Conservation (phyloP, 2,113 vertebrate species). For the Daphoenositta chrysoptera region DNA sequence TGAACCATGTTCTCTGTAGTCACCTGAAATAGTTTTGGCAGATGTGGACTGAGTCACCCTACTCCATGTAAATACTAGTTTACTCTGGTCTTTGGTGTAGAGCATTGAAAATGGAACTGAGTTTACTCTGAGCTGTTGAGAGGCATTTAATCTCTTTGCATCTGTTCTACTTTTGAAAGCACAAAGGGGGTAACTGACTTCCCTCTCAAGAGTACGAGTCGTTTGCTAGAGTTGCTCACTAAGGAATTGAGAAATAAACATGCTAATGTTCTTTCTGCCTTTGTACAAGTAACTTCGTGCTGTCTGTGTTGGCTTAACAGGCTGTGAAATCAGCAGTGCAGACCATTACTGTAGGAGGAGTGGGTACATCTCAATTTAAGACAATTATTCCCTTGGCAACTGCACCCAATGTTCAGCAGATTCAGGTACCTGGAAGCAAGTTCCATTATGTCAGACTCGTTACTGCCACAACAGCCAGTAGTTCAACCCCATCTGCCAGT, state of each 20-base stretch:
- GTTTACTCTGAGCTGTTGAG: neutral
- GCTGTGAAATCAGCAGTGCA: slow-evolving; percentile 86
- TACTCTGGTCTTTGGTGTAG: neutral
- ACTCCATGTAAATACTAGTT: neutral
- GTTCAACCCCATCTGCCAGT: slow-evolving; percentile 75
- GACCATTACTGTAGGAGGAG: slow-evolving; percentile 87
- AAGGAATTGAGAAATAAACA: neutral
- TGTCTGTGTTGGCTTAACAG: slow-evolving; percentile 71
- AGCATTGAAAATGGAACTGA: neutral
- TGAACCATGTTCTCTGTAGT: neutral
- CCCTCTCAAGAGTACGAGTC: neutral
- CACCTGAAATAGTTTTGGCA: neutral
- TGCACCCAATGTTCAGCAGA: slow-evolving; percentile 93
- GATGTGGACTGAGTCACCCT: neutral
- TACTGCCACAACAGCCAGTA: slow-evolving; percentile 87
- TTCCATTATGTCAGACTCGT: slow-evolving; percentile 98
- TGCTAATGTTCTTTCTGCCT: neutral
- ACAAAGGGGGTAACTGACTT: neutral
- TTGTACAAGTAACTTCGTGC: slow-evolving; percentile 3
- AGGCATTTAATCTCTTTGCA: neutral
- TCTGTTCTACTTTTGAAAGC: neutral
- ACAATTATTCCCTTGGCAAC: slow-evolving; percentile 93
- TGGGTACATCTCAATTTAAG: slow-evolving; percentile 90
- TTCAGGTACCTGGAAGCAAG: slow-evolving; percentile 96
- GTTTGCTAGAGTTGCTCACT: neutral